phyloP scores from a whole-genome alignment of 2,797 vertebrate genomes.

The Anomalospiza imberbis region DNA sequence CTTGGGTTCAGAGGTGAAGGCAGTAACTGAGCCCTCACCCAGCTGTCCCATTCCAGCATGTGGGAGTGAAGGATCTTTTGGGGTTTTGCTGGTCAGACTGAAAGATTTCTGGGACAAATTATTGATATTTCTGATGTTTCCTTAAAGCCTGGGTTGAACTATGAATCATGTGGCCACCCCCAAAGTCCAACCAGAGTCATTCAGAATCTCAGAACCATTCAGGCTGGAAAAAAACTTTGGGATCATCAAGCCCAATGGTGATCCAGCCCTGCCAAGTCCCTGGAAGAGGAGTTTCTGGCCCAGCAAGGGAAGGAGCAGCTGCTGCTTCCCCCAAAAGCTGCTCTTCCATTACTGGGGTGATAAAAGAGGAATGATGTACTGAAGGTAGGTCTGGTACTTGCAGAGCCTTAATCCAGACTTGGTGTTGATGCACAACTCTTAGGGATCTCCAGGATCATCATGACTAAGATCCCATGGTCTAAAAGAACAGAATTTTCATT shows the following conservation, averaged over 20 bases:
- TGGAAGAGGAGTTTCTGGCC: background rate
- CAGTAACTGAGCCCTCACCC: background rate
- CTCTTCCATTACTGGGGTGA: accelerated
- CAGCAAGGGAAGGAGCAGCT: background rate
- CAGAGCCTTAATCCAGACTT: background rate
- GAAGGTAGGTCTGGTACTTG: background rate
- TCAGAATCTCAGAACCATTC: background rate
- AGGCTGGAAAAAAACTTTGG: background rate
- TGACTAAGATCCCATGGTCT: background rate
- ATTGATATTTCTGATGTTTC: background rate
- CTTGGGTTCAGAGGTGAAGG: background rate
- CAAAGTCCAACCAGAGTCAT: background rate
- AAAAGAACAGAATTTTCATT: background rate
- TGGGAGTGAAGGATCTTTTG: background rate
- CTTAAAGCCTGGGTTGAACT: background rate
- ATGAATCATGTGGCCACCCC: background rate
- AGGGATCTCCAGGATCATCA: background rate
- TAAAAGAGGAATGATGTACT: background rate
- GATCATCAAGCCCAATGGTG: background rate
- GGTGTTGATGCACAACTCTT: background rate
- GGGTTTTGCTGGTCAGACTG: background rate
- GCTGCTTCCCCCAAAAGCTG: background rate
- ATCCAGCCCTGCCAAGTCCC: background rate
- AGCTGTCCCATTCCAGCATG: accelerated
- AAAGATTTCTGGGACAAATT: background rate